Conservation (phyloP, 2,888 invertebrate species). For the Lacanobia oleracea region DNA sequence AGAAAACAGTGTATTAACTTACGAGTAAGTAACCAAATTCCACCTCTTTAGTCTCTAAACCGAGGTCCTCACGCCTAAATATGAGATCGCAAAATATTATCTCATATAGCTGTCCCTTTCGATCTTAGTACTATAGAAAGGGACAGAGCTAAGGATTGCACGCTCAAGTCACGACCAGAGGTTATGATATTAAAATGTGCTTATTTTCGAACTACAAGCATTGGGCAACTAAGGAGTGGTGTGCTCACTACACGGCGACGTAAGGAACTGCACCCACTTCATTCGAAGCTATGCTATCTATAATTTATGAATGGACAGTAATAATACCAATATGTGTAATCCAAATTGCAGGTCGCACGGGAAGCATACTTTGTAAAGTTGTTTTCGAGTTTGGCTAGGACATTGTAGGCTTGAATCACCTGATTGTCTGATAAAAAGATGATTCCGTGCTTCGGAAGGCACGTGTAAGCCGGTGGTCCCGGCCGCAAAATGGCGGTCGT, state of each 20-base stretch:
- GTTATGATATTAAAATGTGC: constrained; percentile 86
- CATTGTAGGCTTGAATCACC: too few species aligned
- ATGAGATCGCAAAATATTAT: constrained; percentile 43
- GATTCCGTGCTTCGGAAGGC: too few species aligned
- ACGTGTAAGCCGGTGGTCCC: too few species aligned
- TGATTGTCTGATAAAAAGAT: too few species aligned
- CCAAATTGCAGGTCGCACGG: too few species aligned
- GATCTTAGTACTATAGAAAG: constrained; percentile 45
- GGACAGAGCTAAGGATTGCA: constrained; percentile 60
- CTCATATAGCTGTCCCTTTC: constrained; percentile 33
- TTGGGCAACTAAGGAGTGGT: constrained; percentile 82
- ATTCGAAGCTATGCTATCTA: not conserved
- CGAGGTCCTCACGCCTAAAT: constrained; percentile 41
- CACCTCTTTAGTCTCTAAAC: constrained; percentile 3
- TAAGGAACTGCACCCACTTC: not conserved
- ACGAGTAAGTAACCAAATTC: constrained; percentile 9
- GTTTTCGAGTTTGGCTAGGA: too few species aligned
- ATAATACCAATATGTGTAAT: too few species aligned
- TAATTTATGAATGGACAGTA: not conserved
- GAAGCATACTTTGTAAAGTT: too few species aligned
- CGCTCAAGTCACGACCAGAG: constrained; percentile 78
- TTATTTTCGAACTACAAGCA: constrained; percentile 78
- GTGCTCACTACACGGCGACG: constrained; percentile 56
- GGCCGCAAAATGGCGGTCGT: too few species aligned
- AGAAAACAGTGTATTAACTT: not conserved